These are phyloP conservation scores for Ochropacha duplaris DNA, from an alignment of 2,888 invertebrate genomes.

Conservation along the genomic window DNA sequence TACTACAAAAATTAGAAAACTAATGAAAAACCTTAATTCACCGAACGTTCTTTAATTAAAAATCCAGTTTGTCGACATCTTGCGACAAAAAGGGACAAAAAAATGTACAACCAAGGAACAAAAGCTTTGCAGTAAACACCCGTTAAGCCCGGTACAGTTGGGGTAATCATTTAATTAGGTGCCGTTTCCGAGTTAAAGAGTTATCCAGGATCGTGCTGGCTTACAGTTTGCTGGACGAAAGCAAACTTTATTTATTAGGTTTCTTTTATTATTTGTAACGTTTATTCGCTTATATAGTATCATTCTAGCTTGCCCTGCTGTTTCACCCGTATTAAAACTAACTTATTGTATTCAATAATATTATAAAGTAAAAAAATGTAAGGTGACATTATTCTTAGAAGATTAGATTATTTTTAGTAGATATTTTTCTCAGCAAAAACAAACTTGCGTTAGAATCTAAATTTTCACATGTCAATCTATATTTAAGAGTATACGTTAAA, in stretches of 20 bases:
- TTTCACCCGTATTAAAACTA: too few species aligned
- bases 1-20: not conserved
- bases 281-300: slow-evolving; percentile 5
- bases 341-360: too few species aligned
- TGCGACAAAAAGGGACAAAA: not conserved
- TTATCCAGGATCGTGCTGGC: slow-evolving; percentile 47
- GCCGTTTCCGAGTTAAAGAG: slow-evolving; percentile 47
- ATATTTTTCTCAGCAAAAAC: too few species aligned
- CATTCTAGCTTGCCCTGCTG: too few species aligned
- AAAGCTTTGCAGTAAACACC: slow-evolving; percentile 3
- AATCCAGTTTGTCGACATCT: not conserved
- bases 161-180: slow-evolving; percentile 69
- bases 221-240: slow-evolving; percentile 34
- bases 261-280: slow-evolving; percentile 12
- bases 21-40: not conserved
- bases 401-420: too few species aligned
- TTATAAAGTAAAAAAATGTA: too few species aligned
- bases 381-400: too few species aligned
- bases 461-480: too few species aligned
- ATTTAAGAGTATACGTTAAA: too few species aligned
- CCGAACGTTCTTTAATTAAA: not conserved
- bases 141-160: slow-evolving; percentile 41
- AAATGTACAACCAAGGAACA: slow-evolving; percentile 11
- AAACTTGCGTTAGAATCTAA: too few species aligned
- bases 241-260: slow-evolving; percentile 41